Conservation (phyloP, 2,797 vertebrate genomes). For the Varecia variegata region DNA sequence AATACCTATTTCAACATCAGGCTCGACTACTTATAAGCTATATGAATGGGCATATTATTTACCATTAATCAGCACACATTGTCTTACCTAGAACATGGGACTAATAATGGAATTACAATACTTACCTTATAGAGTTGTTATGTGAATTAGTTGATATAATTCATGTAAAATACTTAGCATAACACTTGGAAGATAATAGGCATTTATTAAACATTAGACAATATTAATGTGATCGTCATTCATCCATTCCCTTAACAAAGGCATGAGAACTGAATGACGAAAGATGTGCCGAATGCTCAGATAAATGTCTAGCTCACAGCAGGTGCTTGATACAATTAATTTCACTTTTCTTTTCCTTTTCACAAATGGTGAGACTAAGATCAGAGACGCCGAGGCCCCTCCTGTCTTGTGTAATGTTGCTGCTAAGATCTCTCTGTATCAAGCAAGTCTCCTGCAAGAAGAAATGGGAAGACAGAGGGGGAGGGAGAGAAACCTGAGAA, state of each 20-base stretch:
- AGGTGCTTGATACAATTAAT: background rate
- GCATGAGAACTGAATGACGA: background rate
- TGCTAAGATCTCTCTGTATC: background rate
- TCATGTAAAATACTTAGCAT: background rate
- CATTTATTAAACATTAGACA: background rate
- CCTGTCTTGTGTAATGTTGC: background rate
- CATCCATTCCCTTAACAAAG: background rate
- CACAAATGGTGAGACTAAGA: background rate
- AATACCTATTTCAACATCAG: background rate
- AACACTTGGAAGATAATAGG: background rate
- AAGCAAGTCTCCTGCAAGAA: background rate
- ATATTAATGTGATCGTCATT: background rate
- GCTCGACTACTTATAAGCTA: background rate
- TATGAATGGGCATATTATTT: background rate
- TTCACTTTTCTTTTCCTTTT: background rate
- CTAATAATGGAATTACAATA: background rate
- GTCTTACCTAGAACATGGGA: background rate
- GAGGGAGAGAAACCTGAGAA: background rate
- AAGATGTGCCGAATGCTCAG: background rate
- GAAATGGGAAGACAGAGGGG: background rate
- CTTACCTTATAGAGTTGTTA: background rate
- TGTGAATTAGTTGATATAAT: background rate
- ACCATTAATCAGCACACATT: background rate
- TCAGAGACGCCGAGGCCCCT: background rate
- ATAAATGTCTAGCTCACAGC: background rate